These are phyloP conservation scores for Sesamia inferens DNA, from an alignment of 2,888 invertebrate species.

Conservation along the genomic window DNA sequence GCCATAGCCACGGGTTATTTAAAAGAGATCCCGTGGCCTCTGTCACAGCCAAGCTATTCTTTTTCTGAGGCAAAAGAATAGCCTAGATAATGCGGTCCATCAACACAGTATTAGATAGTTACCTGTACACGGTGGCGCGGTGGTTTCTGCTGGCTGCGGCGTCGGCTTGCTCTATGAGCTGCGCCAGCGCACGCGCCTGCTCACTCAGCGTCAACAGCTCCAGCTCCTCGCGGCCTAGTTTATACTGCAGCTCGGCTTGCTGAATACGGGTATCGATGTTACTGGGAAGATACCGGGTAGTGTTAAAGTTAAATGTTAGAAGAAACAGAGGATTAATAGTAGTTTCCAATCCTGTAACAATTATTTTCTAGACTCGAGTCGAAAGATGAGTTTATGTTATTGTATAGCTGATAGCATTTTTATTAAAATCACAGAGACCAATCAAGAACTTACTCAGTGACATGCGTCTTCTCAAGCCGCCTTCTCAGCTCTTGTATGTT, in stretches of 20 bases:
- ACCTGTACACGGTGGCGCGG: slow-evolving; percentile 91
- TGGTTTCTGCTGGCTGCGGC: slow-evolving; percentile 87
- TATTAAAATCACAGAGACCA: not conserved
- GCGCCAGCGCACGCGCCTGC: slow-evolving; percentile 94
- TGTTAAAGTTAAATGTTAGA: not conserved
- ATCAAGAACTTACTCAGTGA: slow-evolving; percentile 93
- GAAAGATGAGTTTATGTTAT: not conserved
- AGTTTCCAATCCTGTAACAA: not conserved
- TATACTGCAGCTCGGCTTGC: slow-evolving; percentile 97
- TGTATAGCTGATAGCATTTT: not conserved
- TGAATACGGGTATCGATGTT: slow-evolving; percentile 97
- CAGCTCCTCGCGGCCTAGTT: slow-evolving; percentile 96
- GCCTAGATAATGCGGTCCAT: not conserved
- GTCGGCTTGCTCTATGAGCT: slow-evolving; percentile 93
- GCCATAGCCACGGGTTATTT: too few relatives aligned
- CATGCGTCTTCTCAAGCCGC: slow-evolving; percentile 95
- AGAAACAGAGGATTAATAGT: not conserved
- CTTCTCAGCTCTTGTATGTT: slow-evolving; percentile 95
- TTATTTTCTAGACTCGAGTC: not conserved
- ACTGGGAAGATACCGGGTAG: slow-evolving; percentile 83
- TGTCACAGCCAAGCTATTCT: too few relatives aligned
- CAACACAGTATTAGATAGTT: slow-evolving; percentile 14
- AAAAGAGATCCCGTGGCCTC: too few relatives aligned
- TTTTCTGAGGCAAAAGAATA: not conserved
- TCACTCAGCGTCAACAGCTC: slow-evolving; percentile 95